Conservation (phyloP, 2,888 invertebrate genomes). For the Octodonta nipae region DNA sequence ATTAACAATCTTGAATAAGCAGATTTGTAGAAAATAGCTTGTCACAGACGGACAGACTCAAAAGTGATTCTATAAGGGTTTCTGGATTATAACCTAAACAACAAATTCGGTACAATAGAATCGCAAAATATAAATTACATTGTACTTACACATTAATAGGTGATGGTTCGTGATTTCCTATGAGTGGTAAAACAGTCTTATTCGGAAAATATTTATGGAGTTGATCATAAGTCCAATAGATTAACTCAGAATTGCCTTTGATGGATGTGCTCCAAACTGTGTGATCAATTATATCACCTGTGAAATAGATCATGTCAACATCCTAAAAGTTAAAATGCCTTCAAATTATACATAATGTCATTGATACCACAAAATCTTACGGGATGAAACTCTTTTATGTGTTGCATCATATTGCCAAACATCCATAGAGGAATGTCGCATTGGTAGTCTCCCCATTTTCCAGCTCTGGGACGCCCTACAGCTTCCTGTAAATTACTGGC, state of each 20-base stretch:
- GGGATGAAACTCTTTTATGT: conserved; percentile 23
- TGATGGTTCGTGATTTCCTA: conserved; percentile 54
- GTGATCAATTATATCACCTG: conserved; percentile 76
- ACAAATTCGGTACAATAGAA: no score
- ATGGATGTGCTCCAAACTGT: conserved; percentile 68
- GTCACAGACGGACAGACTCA: no score
- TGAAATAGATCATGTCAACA: conserved; percentile 54
- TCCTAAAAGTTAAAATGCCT: no score
- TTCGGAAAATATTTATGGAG: conserved; percentile 35
- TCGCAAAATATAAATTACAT: no score
- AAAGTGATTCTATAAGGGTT: no score
- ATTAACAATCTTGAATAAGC: no score
- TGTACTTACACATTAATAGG: conserved; percentile 40
- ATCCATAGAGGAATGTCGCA: conserved; percentile 62
- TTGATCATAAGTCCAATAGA: conserved; percentile 37
- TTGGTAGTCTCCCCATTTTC: conserved; percentile 66
- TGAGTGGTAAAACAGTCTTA: conserved; percentile 40
- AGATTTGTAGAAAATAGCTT: no score
- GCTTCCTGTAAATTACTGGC: conserved; percentile 40
- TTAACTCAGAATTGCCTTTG: conserved; percentile 44
- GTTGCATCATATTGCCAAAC: conserved; percentile 49
- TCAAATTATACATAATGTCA: no score
- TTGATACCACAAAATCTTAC: conserved; percentile 8
- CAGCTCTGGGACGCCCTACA: conserved; percentile 39
- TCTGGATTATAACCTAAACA: no score